A percentile compares a stretch with the other conserved stretches of the same genome.
Evolutionary conservation across 2,888 invertebrate genomes (phyloP).

Genomic region (Leptogaster cylindrica): DNA sequence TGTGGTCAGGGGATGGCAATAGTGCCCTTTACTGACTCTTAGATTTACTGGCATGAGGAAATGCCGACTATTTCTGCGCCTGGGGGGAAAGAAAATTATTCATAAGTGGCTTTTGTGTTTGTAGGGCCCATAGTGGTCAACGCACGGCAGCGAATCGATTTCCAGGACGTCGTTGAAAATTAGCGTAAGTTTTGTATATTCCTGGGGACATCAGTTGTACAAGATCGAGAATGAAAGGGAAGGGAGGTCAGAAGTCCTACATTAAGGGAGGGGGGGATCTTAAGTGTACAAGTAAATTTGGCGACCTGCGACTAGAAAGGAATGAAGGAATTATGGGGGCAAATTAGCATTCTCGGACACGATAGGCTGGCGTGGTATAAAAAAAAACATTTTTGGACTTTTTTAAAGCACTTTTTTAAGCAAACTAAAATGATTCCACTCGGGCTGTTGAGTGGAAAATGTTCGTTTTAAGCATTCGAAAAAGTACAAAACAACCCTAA

Average conservation of each 20-base stretch:
- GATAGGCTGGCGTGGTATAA: neutral
- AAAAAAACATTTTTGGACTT: neutral
- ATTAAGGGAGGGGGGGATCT: too few species aligned
- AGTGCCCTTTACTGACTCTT: constrained; percentile 28
- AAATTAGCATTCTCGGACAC: constrained; percentile 25
- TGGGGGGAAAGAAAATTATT: constrained; percentile 33
- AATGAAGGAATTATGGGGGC: neutral
- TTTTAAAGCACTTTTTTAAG: neutral
- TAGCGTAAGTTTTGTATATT: constrained; percentile 33
- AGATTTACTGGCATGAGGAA: constrained; percentile 1
- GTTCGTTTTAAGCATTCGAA: neutral
- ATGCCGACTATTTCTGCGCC: constrained; percentile 19
- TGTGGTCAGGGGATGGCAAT: constrained; percentile 16
- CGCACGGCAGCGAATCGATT: constrained; percentile 34
- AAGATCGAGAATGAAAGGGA: constrained; percentile 7
- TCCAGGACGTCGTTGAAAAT: constrained; percentile 16
- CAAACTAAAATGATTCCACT: neutral
- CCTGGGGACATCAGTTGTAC: constrained; percentile 6
- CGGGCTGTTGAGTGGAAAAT: neutral
- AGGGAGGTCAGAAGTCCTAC: neutral
- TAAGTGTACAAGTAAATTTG: neutral
- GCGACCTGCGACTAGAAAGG: neutral
- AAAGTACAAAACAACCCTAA: too few species aligned
- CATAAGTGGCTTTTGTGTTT: constrained; percentile 14
- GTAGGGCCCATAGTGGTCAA: constrained; percentile 29